A percentile compares a stretch with the other conserved stretches of the same genome.
Conservation (phyloP, 2,113 vertebrate species). For the Trematomus loennbergii region DNA sequence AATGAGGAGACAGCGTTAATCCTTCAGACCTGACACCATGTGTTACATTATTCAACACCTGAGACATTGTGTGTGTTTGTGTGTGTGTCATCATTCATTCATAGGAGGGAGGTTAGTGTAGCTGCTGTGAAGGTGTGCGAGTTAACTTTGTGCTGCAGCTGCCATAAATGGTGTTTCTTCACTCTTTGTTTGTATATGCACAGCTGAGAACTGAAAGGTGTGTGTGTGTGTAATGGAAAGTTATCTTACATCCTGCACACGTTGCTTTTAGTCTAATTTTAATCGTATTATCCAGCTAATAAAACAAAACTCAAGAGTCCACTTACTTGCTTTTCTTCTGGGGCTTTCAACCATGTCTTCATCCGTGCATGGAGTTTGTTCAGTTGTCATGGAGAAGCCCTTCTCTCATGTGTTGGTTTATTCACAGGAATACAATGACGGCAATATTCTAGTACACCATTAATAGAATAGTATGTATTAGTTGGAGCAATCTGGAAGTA, state of each 20-base stretch:
- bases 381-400: no score
- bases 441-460: no score
- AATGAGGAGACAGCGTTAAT: conserved; percentile 41
- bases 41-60: conserved; percentile 79
- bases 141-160: conserved; percentile 19
- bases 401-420: background rate
- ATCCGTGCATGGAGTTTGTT: background rate
- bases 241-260: no score
- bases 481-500: no score
- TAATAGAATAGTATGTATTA: background rate
- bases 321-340: background rate
- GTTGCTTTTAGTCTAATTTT: background rate
- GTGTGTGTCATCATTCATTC: background rate
- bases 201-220: conserved; percentile 54
- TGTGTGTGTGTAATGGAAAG: conserved; percentile 26
- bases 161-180: conserved; percentile 7
- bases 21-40: conserved; percentile 63
- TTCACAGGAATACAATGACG: background rate
- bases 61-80: conserved; percentile 2
- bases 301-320: background rate
- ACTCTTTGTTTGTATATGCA: background rate
- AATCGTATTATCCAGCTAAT: background rate
- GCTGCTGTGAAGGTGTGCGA: conserved; percentile 6
- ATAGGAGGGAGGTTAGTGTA: background rate
- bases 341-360: background rate